A percentile compares a stretch with the other conserved stretches of the same genome.
These are phyloP conservation scores for Agrochola lychnidis DNA, from an alignment of 2,888 invertebrate species.

Conservation along the genomic window DNA sequence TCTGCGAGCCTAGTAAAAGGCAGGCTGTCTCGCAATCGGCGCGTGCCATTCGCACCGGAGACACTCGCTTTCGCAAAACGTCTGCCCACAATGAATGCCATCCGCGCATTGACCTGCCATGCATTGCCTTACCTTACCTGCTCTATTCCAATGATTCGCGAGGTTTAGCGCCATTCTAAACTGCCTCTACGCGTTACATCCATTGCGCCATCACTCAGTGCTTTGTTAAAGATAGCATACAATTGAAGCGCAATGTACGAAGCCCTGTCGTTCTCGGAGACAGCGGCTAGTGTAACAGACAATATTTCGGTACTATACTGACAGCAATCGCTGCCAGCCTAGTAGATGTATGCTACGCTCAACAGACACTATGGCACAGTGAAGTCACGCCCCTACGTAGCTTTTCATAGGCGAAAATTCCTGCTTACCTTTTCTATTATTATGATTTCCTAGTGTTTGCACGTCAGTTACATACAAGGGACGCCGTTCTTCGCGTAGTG, in stretches of 20 bases:
- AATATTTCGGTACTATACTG: constrained; percentile 18
- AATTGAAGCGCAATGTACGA: constrained; percentile 19
- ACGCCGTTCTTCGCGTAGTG: constrained; percentile 75
- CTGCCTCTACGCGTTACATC: background rate
- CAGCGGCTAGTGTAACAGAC: constrained; percentile 11
- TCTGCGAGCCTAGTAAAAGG: constrained; percentile 77
- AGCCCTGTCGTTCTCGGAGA: background rate
- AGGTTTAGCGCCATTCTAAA: constrained; percentile 37
- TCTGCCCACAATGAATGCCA: constrained; percentile 72
- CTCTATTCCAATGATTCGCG: constrained; percentile 37
- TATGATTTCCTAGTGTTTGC: constrained; percentile 79
- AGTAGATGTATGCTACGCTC: constrained; percentile 63
- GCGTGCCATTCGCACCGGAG: constrained; percentile 72
- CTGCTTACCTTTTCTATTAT: constrained; percentile 56
- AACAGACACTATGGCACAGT: constrained; percentile 65
- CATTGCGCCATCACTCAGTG: constrained; percentile 10
- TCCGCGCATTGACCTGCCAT: constrained; percentile 66
- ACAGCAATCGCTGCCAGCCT: constrained; percentile 43
- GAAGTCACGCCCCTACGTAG: constrained; percentile 47
- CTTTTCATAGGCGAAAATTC: constrained; percentile 65
- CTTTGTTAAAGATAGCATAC: background rate
- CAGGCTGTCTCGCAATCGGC: constrained; percentile 74
- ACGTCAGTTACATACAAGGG: constrained; percentile 82
- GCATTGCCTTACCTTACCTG: background rate
- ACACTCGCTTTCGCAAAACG: constrained; percentile 69